Evolutionary conservation across 2,113 vertebrate genomes (phyloP).

Genomic region (Phalacrocorax aristotelis): DNA sequence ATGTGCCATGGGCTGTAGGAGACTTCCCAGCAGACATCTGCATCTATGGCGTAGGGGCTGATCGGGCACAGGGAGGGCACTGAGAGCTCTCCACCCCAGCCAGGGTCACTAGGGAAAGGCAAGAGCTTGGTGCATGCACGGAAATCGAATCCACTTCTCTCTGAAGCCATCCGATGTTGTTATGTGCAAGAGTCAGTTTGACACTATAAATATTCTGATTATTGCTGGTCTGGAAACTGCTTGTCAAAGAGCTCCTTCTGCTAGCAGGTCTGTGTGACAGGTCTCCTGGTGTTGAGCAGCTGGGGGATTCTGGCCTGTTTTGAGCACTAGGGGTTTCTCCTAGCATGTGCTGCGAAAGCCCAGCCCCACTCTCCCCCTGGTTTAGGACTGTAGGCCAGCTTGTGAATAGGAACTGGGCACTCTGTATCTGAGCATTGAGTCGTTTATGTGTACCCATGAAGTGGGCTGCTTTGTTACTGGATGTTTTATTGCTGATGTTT

Average conservation of each 20-base stretch:
- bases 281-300: background rate
- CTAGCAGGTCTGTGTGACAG: background rate
- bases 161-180: background rate
- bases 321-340: background rate
- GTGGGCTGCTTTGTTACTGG: background rate
- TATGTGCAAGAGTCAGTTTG: background rate
- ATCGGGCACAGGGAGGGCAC: background rate
- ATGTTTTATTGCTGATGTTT: background rate
- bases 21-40: background rate
- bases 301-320: background rate
- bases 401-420: background rate
- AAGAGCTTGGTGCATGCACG: background rate
- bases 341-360: background rate
- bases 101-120: background rate
- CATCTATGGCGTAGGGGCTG: background rate
- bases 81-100: background rate
- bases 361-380: background rate
- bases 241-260: background rate
- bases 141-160: background rate
- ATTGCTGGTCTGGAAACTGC: background rate
- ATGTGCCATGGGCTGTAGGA: background rate
- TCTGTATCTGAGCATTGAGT: accelerated
- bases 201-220: background rate
- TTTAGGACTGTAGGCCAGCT: background rate
- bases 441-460: accelerated